A percentile compares a stretch with the other conserved stretches of the same genome.
These are phyloP conservation scores for Gymnobelideus leadbeateri DNA, from an alignment of 2,113 vertebrate species.

Conservation along the genomic window DNA sequence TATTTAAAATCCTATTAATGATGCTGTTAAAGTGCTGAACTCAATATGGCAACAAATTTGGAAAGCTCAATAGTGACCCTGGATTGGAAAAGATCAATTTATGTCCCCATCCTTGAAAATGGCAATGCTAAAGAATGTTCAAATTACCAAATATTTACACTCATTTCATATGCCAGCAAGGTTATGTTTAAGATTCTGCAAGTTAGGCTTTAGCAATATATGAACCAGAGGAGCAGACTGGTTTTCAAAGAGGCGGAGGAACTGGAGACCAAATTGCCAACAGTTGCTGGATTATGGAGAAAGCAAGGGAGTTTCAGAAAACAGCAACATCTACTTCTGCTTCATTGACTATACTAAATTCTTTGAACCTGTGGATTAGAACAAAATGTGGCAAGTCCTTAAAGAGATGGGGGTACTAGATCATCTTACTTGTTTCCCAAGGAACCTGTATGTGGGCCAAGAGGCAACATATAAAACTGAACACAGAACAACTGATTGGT, in stretches of 20 bases:
- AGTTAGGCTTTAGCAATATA: neutral
- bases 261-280: neutral
- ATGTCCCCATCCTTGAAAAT: neutral
- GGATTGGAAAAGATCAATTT: neutral
- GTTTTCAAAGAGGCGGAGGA: neutral
- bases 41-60: neutral
- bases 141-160: neutral
- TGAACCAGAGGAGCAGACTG: neutral
- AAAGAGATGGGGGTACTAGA: neutral
- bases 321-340: neutral
- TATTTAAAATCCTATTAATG: neutral
- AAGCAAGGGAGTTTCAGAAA: neutral
- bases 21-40: neutral
- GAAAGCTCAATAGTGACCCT: neutral
- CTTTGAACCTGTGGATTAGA: neutral
- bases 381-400: neutral
- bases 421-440: neutral
- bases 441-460: neutral
- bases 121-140: no score
- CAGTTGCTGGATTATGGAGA: neutral
- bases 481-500: neutral
- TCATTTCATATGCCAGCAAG: neutral
- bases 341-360: neutral
- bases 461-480: neutral
- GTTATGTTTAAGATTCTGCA: neutral